phyloP scores from a whole-genome alignment of 2,888 invertebrate genomes.

The Drosophila bunnanda region DNA sequence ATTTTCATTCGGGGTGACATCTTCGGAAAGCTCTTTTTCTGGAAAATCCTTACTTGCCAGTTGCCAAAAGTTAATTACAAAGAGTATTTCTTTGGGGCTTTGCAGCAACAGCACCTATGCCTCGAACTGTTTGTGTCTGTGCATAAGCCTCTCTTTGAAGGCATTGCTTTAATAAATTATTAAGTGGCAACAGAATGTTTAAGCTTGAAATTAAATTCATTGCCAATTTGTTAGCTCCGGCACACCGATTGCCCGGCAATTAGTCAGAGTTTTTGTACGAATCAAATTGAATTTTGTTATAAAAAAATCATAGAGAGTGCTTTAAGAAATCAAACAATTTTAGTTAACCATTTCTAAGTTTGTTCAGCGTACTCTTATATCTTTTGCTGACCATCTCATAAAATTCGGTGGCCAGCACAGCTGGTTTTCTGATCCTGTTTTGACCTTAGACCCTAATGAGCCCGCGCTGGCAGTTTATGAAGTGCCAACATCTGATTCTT shows the following conservation, averaged over 20 bases:
- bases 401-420: not conserved
- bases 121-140: conserved; percentile 34
- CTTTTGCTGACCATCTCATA: not conserved
- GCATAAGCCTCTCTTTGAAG: conserved; percentile 32
- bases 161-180: conserved; percentile 50
- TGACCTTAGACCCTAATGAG: conserved; percentile 36
- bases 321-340: not conserved
- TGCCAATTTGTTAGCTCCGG: conserved; percentile 34
- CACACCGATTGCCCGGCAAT: conserved; percentile 26
- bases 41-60: conserved; percentile 54
- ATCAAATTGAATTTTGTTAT: conserved; percentile 7
- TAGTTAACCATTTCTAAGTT: not conserved
- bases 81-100: conserved; percentile 43
- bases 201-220: conserved; percentile 32
- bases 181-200: conserved; percentile 20
- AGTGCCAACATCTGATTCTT: conserved; percentile 51
- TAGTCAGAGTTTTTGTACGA: conserved; percentile 15
- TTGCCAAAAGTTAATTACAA: conserved; percentile 73
- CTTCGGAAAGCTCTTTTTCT: conserved; percentile 26
- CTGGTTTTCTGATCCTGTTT: not conserved
- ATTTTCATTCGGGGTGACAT: conserved; percentile 36
- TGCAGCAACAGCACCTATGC: conserved; percentile 20
- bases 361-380: not conserved
- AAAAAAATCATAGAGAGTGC: not conserved
- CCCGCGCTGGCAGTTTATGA: conserved; percentile 33